Conservation (phyloP, 2,113 vertebrate species). For the Myrmecophaga tridactyla region DNA sequence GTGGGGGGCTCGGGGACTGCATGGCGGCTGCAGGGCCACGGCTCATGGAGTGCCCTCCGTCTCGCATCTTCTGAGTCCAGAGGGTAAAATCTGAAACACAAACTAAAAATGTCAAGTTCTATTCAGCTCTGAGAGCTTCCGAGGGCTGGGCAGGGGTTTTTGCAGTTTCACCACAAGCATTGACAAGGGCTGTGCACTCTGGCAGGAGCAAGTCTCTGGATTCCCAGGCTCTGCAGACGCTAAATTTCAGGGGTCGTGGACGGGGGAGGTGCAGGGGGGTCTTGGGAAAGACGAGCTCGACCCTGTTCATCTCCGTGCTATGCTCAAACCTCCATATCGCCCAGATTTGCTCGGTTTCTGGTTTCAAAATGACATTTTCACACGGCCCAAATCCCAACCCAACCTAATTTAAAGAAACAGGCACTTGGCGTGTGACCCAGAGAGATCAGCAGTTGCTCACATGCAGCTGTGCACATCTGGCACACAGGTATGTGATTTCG, state of each 20-base stretch:
- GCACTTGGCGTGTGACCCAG: conserved; percentile 69
- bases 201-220: conserved; percentile 51
- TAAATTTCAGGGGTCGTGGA: conserved; percentile 36
- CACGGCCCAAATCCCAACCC: conserved; percentile 72
- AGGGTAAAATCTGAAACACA: conserved; percentile 69
- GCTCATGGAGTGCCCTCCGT: conserved; percentile 30
- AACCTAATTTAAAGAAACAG: conserved; percentile 78
- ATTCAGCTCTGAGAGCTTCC: conserved; percentile 67
- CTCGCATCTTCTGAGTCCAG: conserved; percentile 50
- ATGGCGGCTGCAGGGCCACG: background rate
- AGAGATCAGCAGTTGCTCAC: conserved; percentile 76
- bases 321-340: background rate
- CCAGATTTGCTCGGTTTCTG: conserved; percentile 62
- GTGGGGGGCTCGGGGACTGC: no score
- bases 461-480: conserved; percentile 80
- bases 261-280: conserved; percentile 69
- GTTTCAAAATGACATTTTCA: conserved; percentile 79
- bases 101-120: conserved; percentile 72
- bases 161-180: conserved; percentile 71
- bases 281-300: conserved; percentile 53
- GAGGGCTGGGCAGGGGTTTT: conserved; percentile 70
- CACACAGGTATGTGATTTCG: conserved; percentile 75
- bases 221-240: conserved; percentile 39
- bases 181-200: conserved; percentile 63
- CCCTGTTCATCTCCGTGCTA: conserved; percentile 57